Evolutionary conservation across 2,888 invertebrate genomes (phyloP), one percentile per base, ranked within the genome.

Genomic region (Eupithecia centaureata): DNA sequence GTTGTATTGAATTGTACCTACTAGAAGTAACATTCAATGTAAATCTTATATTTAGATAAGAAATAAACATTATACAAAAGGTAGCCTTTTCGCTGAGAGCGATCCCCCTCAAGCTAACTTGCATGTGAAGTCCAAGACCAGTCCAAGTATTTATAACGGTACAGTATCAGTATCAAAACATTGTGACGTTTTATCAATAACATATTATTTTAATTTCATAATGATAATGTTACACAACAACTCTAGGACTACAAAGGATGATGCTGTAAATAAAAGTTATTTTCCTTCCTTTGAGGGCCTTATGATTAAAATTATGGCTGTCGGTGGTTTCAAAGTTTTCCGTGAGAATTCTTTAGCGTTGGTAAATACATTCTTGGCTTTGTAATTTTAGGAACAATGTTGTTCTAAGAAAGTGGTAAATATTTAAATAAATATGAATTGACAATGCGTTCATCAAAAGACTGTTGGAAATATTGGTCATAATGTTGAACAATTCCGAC

Each of bases 191-290:
- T n/a, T n/a, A n/a, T n/a, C n/a, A n/a, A n/a, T n/a, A n/a, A n/a
- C n/a, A n/a, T n/a, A n/a, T n/a, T n/a, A n/a, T n/a, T n/a, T n/a
- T n/a, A n/a, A n/a, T n/a, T n/a, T n/a, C n/a, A 60, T 38, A 25
- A 57, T 28, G 51, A 22, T 35, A n/a, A n/a, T 28, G 51, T 35
- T 33, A 51, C 7, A 27, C 28, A 32, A 42, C 28, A 33, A 13
- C 65, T 68, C 59, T 32, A 12, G 8, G 28, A 2, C 57, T 64
- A 72, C 68, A 72, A 64, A 63, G 60, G 61, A 54, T 63, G 68
- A 66, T 70, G 65, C 42, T 70, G 69, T 70, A 72, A 73, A 77
- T 76, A 74, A 67, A 70, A 66, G 72, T 70, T 71, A 68, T 71
- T 70, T 72, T 70, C 60, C 63, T 61, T 27, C 69, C 73, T 75